Conservation (phyloP, 2,888 invertebrate genomes). For the Beris morrisii region DNA sequence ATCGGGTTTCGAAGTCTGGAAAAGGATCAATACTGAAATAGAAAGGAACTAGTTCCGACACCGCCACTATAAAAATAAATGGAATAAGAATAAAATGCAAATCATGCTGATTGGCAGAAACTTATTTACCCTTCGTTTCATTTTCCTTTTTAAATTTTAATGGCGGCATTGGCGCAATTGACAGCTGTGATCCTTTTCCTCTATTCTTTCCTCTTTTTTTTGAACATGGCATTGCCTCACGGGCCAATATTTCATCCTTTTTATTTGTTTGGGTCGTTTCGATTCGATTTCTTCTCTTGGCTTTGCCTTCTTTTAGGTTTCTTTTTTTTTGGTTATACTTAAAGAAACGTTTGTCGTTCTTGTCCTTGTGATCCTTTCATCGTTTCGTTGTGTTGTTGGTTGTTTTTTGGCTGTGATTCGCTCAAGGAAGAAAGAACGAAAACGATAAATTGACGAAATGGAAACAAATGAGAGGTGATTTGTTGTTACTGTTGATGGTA, state of each 20-base stretch:
- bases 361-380: neutral
- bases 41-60: too few species aligned
- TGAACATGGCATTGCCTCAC: too few species aligned
- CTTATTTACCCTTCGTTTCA: constrained; percentile 27
- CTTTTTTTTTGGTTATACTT: too few species aligned
- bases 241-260: too few species aligned
- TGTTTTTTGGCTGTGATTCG: neutral
- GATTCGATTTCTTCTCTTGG: too few species aligned
- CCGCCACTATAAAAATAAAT: too few species aligned
- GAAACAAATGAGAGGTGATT: constrained; percentile 15
- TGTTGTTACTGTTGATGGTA: constrained; percentile 10
- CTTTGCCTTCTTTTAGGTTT: too few species aligned
- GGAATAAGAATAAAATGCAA: constrained; percentile 12
- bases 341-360: constrained; percentile 1
- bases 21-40: too few species aligned
- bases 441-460: constrained; percentile 18
- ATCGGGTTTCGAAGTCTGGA: too few species aligned
- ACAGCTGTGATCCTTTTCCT: constrained; percentile 34
- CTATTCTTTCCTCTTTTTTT: neutral
- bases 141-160: constrained; percentile 33
- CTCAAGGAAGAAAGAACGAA: neutral
- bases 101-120: constrained; percentile 34
- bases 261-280: too few species aligned
- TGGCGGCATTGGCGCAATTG: constrained; percentile 35
- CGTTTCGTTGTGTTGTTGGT: neutral